Evolutionary conservation across 2,888 invertebrate species (phyloP).

Genomic region (Alitta virens): DNA sequence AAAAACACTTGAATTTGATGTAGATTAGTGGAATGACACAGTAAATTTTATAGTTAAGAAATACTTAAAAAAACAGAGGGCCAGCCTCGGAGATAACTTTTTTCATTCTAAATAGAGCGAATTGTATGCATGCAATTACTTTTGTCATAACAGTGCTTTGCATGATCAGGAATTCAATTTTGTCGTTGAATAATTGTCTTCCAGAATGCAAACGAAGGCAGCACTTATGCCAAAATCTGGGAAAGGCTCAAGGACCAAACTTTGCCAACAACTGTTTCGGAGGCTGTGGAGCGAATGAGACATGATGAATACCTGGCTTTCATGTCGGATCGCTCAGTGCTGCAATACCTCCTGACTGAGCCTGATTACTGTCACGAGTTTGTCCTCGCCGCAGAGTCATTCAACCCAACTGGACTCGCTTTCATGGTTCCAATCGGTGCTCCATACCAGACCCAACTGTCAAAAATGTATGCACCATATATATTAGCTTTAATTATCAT

Average conservation of each 20-base stretch:
- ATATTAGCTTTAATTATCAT: too few species aligned
- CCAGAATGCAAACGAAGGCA: not conserved
- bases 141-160: too few species aligned
- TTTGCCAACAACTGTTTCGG: not conserved
- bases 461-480: not conserved
- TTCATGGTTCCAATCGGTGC: not conserved
- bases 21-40: too few species aligned
- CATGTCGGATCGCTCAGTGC: not conserved
- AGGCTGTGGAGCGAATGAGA: not conserved
- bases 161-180: too few species aligned
- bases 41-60: too few species aligned
- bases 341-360: not conserved
- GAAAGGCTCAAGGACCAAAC: not conserved
- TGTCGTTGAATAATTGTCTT: too few species aligned
- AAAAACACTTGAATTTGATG: too few species aligned
- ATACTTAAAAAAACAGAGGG: too few species aligned
- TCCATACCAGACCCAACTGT: not conserved
- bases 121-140: too few species aligned
- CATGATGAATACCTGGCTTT: not conserved
- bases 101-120: too few species aligned
- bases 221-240: not conserved
- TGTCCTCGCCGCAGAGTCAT: not conserved
- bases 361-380: not conserved
- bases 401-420: not conserved
- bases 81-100: too few species aligned